These are phyloP conservation scores for Octomys mimax DNA, from an alignment of 2,797 vertebrate species.

Conservation along the genomic window DNA sequence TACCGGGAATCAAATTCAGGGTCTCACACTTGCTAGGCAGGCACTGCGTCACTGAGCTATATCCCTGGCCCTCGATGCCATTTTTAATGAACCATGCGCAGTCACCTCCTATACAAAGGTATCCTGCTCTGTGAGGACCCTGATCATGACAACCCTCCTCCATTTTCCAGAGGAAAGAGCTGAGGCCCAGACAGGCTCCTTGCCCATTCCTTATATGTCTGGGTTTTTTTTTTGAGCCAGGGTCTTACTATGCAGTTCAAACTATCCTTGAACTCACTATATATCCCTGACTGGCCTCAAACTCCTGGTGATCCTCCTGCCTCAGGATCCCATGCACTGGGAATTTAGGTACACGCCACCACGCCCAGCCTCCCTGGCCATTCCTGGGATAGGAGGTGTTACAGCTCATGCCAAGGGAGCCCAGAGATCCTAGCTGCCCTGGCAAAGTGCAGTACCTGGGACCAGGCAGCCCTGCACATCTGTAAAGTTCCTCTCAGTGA, in stretches of 20 bases:
- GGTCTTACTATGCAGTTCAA: neutral
- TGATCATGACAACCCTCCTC: neutral
- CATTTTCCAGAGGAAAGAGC: neutral
- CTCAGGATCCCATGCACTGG: neutral
- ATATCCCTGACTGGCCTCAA: neutral
- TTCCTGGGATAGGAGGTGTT: neutral
- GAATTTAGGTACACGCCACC: neutral
- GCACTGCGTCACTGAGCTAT: neutral
- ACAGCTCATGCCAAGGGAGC: neutral
- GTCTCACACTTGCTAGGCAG: too few relatives aligned
- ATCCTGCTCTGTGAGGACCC: neutral
- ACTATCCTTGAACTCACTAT: neutral
- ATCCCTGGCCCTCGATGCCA: neutral
- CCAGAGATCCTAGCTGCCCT: neutral
- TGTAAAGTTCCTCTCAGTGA: neutral
- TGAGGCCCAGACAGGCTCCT: neutral
- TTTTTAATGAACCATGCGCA: neutral
- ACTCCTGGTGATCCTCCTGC: neutral
- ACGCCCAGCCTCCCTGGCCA: neutral
- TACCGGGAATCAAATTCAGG: too few relatives aligned
- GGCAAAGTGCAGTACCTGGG: neutral
- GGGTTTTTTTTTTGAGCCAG: neutral
- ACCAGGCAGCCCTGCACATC: neutral
- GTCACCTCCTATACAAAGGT: neutral
- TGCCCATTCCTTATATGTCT: neutral